A percentile compares a stretch with the other conserved stretches of the same genome.
Conservation (phyloP, 2,888 invertebrate species). For the Pristionchus exspectatus region DNA sequence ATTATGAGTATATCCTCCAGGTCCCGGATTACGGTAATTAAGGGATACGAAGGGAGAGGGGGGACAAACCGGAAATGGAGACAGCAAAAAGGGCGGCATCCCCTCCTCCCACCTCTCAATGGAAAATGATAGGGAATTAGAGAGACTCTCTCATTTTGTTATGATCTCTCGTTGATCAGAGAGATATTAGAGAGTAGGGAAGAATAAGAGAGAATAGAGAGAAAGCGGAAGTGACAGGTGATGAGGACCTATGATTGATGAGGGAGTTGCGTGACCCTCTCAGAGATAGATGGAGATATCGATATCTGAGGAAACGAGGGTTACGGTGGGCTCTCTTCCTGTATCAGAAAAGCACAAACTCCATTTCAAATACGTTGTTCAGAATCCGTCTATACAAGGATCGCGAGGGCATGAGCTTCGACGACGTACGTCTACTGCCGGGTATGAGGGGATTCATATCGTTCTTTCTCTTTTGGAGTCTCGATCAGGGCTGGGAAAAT, state of each 20-base stretch:
- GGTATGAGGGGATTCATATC: not conserved
- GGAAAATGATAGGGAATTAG: slow-evolving; percentile 49
- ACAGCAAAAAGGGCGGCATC: not conserved
- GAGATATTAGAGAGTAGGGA: not conserved
- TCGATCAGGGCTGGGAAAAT: slow-evolving; percentile 88
- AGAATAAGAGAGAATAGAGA: not conserved
- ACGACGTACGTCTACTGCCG: slow-evolving; percentile 18
- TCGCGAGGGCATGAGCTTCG: slow-evolving; percentile 49
- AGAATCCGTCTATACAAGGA: slow-evolving; percentile 54
- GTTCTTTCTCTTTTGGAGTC: not conserved
- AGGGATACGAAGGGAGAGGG: not conserved
- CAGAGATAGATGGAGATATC: slow-evolving; percentile 30
- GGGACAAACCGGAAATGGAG: slow-evolving; percentile 22
- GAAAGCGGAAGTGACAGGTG: slow-evolving; percentile 43
- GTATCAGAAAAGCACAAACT: not conserved
- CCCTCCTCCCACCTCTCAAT: not conserved
- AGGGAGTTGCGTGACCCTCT: slow-evolving; percentile 18
- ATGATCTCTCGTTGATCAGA: slow-evolving; percentile 19
- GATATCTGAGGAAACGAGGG: not conserved
- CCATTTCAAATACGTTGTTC: not conserved
- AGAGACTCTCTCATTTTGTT: not conserved
- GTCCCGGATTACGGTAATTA: slow-evolving; percentile 46
- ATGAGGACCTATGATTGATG: slow-evolving; percentile 30
- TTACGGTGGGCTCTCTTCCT: not conserved
- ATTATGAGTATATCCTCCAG: not conserved